Conservation (phyloP, 2,797 vertebrate genomes). For the Adelosebastes latens region DNA sequence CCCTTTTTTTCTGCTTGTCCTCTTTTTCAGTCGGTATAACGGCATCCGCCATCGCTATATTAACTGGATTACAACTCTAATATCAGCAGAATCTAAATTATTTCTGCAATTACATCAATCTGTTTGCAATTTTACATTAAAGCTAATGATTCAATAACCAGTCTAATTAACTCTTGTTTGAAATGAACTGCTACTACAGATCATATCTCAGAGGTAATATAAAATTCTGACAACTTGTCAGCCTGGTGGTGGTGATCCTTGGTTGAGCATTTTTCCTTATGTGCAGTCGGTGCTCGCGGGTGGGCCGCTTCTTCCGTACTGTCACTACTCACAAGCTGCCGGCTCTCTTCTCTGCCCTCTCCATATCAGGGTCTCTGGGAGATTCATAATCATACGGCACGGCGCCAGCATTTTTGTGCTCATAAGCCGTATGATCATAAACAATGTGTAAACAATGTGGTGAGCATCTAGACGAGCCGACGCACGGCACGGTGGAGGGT, state of each 20-base stretch:
- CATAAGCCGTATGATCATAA: too few species aligned
- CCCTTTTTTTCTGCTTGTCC: background rate
- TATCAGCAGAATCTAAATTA: background rate
- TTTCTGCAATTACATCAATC: background rate
- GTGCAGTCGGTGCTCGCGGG: background rate
- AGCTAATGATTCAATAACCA: background rate
- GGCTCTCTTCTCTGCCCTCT: too few species aligned
- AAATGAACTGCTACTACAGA: background rate
- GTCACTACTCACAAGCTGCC: too few species aligned
- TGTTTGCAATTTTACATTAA: background rate
- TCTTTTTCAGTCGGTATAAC: slow-evolving; percentile 5
- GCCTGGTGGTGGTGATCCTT: background rate
- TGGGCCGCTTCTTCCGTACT: too few species aligned
- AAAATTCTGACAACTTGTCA: background rate
- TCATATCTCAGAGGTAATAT: background rate
- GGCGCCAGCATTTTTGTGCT: too few species aligned
- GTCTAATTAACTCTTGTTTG: background rate
- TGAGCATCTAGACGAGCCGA: too few species aligned
- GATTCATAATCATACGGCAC: too few species aligned
- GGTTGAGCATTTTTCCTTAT: background rate
- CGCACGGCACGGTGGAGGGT: rapidly evolving
- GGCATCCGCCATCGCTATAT: background rate
- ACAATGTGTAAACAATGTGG: too few species aligned
- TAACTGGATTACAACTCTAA: background rate
- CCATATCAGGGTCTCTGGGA: too few species aligned